A percentile compares a stretch with the other conserved stretches of the same genome.
Evolutionary conservation across 2,797 vertebrate genomes (phyloP).

Genomic region (Xenentodon cancila): DNA sequence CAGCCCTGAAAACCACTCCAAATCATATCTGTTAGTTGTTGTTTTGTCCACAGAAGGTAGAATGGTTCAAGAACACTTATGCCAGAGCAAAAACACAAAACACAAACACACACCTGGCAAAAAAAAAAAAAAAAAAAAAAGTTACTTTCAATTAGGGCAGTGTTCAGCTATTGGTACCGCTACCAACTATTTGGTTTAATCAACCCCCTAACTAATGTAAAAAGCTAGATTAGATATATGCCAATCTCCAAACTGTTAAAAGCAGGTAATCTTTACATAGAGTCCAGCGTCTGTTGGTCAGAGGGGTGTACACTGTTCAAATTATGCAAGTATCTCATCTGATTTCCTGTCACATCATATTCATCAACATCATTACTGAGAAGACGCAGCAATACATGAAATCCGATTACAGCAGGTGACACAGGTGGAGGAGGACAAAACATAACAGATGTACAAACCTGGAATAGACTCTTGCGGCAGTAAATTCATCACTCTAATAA

Average conservation of each 20-base stretch:
- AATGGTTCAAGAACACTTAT: conserved; percentile 32
- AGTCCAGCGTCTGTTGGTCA: neutral
- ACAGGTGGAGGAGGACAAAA: conserved; percentile 13
- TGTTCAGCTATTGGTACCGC: too few species aligned
- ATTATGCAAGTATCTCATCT: conserved; percentile 19
- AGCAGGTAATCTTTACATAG: too few species aligned
- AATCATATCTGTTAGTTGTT: conserved; percentile 59
- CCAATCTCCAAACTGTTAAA: too few species aligned
- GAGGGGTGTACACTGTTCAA: conserved; percentile 10
- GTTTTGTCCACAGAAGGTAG: conserved; percentile 37
- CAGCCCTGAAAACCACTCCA: conserved; percentile 53
- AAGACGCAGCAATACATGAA: conserved; percentile 8
- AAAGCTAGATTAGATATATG: too few species aligned
- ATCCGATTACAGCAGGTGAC: conserved; percentile 4
- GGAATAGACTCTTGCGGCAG: neutral
- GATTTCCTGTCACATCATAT: conserved; percentile 23
- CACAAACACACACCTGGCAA: too few species aligned
- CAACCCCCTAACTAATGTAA: too few species aligned
- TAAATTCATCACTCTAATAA: conserved; percentile 5
- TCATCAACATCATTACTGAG: conserved; percentile 1
- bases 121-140: too few species aligned
- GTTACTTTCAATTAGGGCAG: too few species aligned
- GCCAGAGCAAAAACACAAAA: neutral
- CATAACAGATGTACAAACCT: conserved; percentile 4
- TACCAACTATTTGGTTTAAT: too few species aligned